Base-by-base conservation (phyloP, 37 sponge, comb jelly and placozoan species). In the Ianthella basta region DNA sequence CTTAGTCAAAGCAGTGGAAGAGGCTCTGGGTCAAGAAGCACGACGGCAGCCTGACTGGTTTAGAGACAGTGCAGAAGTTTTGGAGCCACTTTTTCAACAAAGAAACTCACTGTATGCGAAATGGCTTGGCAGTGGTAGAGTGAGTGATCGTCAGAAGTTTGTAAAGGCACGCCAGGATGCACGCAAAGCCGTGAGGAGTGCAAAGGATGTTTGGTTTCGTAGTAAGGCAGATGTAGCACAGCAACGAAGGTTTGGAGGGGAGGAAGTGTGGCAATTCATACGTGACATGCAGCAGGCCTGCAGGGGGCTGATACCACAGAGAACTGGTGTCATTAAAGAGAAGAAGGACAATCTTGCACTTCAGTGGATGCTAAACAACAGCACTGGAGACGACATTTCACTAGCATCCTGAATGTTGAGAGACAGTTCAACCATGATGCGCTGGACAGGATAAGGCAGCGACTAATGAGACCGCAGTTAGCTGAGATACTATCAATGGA, bases 201-300 rank as follows among this genome's bases (percentile, higher is more conserved):
- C 68, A 24, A 29, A 83, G 54, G n/a, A 60, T 29, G 67, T 63
- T 60, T 59, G 82, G 82, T 82, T 56, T 41, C 64, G 15, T 14
- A 2, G 18, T 10, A 84, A 84, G 67, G 85, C 66, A 60, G 53
- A 34, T 50, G 86, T 60, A 59, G 79, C 79, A n/a, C 73, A 78
- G 80, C 77, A 55, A 3, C 66, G 29, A 78, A 38, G 68, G 15
- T 66, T 66, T 23, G 80, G 40, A 0, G 59, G 41, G n/a, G n/a
- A n/a, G n/a, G n/a, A n/a, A n/a, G 65, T 85, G 34, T 85, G 86
- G 79, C 24, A 33, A 3, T 85, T 79, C 79, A 85, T 78, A 32
- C 77, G 65, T 41, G 86, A 85, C 24, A 66, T 66, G 68, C 68
- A 66, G 68, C 68, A 66, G 15, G 86, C 50, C 8, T 54, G 67